phyloP scores from a whole-genome alignment of 2,797 vertebrate species.

The Poeciliopsis turneri region DNA sequence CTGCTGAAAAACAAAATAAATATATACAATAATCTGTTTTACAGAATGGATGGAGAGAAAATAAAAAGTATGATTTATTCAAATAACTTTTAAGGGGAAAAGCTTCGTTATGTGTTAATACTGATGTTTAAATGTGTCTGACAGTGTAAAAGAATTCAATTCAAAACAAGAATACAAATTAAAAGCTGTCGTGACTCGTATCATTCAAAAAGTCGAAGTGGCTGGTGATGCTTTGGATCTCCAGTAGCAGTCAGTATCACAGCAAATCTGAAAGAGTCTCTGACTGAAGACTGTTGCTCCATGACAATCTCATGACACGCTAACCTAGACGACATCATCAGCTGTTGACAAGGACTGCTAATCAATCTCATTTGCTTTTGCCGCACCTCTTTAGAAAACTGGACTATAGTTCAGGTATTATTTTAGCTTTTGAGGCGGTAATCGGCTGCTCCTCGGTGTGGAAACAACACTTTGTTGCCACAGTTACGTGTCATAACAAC shows the following conservation, averaged over 20 bases:
- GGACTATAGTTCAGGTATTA: not conserved
- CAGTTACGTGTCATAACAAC: not conserved
- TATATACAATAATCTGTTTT: not conserved
- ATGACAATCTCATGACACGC: not conserved
- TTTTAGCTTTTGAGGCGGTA: not conserved
- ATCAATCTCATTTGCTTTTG: not conserved
- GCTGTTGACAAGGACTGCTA: not conserved
- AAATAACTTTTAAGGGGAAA: not conserved
- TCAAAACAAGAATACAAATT: not conserved
- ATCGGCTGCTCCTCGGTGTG: not conserved
- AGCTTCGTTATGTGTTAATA: not conserved
- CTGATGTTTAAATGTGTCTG: not conserved
- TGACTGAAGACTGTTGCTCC: not conserved
- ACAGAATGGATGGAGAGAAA: not conserved
- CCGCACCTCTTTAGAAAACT: not conserved
- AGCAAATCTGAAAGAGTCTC: not conserved
- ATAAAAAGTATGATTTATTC: not conserved
- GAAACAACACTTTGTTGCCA: not conserved
- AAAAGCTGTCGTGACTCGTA: not conserved
- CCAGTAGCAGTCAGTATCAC: not conserved
- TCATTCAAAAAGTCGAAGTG: not conserved
- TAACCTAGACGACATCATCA: not conserved
- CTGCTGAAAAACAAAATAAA: slow-evolving; percentile 53
- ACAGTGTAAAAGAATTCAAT: not conserved
- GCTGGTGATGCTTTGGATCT: not conserved